Evolutionary conservation across 2,888 invertebrate genomes (phyloP), one percentile per base, ranked within the genome.

Genomic region (Anodontia alba): DNA sequence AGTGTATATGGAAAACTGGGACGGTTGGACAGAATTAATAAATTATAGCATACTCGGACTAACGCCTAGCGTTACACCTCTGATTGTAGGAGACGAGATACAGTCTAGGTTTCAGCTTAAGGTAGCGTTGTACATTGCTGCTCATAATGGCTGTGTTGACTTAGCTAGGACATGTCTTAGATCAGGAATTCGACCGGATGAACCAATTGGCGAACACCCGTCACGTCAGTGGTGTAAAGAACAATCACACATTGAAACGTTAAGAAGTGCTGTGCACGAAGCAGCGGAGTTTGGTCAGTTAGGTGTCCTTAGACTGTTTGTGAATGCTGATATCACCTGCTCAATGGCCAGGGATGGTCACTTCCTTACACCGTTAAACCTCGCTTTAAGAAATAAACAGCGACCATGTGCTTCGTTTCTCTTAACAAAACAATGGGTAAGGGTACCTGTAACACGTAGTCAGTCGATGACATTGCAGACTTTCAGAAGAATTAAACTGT

Each of bases 361-460:
- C 66, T 92, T 89, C 20, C 88, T 93, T 12, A 91, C 91, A 8
- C 93, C 94, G 5, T 77, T 94, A 5, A 93, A 93, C 78, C 88
- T 94, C 17, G 92, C 94, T 8, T 90, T 94, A 7, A 80, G 94
- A 46, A 90, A 91, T 42, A 89, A 91, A 68, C 89, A 92, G 69
- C 91, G 91, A 76, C 89, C 91, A 31, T 94, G 94, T 75, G 94
- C 94, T 7, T 92, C 93, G 0, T 94, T 94, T 80, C 88, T 94
- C 23, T 88, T 94, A 20, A 92, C 94, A 15, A 94, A 94, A 75
- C 94, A 94, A 77, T 94, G 94, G 94, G 93, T 92, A n/a, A 90
- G 92, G 74, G 91, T 94, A 2, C 87, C 88, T 5, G 90, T 93
- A 46, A 90, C 88, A 10, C 91, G 91, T 67, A 89, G 86, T 26